Evolutionary conservation across 2,888 invertebrate species (phyloP), one percentile per base, ranked within the genome.

Genomic region (Leuctra nigra): DNA sequence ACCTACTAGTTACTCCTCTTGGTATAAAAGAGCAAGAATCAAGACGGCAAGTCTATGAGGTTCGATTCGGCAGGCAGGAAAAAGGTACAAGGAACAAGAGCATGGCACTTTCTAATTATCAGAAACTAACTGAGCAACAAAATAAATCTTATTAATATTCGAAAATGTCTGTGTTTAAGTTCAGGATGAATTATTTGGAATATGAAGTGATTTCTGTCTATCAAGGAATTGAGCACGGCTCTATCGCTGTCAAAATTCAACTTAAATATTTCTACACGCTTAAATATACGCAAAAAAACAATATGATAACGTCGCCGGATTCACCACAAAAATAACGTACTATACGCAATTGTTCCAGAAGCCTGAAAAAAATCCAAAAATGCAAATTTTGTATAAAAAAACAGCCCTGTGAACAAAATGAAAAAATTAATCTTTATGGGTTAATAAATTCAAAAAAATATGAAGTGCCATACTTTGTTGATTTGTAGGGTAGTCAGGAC

Each of bases 391-490:
- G 33, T 33, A 16, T 25, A 47, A 47, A 50, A 33, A 29, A 33
- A 44, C 44, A 44, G 23, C 20, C 50, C 50, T 50, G 50, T 50
- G 44, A 33, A 50, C 18, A 50, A 29, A 50, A 35, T 50, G 11
- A 18, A 33, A 50, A 50, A 50, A 35, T 33, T 35, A 44, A 16
- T n/a, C 23, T 50, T 36, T 22, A 11, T 22, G 50, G 13, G 33
- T 33, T 18, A 50, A 50, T 16, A 50, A 50, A 50, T 50, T 36
- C 50, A 59, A 58, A n/a, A 59, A 61, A 63, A 68, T 70, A 71
- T 70, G 69, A 71, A 71, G 70, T 70, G 70, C 70, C 69, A 68
- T 68, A 69, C 68, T 68, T 65, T 55, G 50, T 50, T 50, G 50
- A 44, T 22, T n/a, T 44, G 44, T 22, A 44, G 11, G 44, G 44